These are phyloP conservation scores for Hydraecia micacea DNA, from an alignment of 2,888 invertebrate species.

Conservation along the genomic window DNA sequence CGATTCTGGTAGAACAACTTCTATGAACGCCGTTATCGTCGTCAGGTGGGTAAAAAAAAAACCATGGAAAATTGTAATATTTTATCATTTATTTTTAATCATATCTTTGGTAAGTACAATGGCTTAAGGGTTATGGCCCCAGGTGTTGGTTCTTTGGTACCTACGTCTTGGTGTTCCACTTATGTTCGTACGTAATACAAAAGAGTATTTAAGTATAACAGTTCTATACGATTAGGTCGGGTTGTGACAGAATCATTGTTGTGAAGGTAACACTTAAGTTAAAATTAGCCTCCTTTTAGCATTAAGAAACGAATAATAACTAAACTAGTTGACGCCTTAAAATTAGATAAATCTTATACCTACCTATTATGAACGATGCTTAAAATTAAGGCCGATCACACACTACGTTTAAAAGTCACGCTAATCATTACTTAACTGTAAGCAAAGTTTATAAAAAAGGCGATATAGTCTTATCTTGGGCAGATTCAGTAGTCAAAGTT, in stretches of 20 bases:
- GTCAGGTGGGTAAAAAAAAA: slow-evolving; percentile 59
- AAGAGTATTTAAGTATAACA: slow-evolving; percentile 52
- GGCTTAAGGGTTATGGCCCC: slow-evolving; percentile 84
- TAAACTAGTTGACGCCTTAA: not conserved
- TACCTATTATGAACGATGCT: no score
- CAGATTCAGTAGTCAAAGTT: not conserved
- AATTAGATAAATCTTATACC: not conserved
- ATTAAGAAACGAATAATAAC: not conserved
- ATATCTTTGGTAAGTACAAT: slow-evolving; percentile 90
- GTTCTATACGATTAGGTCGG: slow-evolving; percentile 19
- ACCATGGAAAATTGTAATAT: slow-evolving; percentile 69
- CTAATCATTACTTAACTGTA: not conserved
- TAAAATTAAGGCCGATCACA: not conserved
- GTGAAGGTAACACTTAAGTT: not conserved
- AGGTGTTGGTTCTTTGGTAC: slow-evolving; percentile 84
- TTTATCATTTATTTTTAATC: slow-evolving; percentile 78
- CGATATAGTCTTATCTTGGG: not conserved
- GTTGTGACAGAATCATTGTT: slow-evolving; percentile 28
- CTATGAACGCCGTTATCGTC: no score
- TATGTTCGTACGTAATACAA: slow-evolving; percentile 41
- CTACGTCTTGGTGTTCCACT: slow-evolving; percentile 60
- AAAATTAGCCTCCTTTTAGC: not conserved
- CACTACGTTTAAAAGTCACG: not conserved
- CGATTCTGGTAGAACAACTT: no score
- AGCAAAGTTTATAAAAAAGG: not conserved